These are phyloP conservation scores for Thymelicus lineola DNA, from an alignment of 2,888 invertebrate species.

Conservation along the genomic window DNA sequence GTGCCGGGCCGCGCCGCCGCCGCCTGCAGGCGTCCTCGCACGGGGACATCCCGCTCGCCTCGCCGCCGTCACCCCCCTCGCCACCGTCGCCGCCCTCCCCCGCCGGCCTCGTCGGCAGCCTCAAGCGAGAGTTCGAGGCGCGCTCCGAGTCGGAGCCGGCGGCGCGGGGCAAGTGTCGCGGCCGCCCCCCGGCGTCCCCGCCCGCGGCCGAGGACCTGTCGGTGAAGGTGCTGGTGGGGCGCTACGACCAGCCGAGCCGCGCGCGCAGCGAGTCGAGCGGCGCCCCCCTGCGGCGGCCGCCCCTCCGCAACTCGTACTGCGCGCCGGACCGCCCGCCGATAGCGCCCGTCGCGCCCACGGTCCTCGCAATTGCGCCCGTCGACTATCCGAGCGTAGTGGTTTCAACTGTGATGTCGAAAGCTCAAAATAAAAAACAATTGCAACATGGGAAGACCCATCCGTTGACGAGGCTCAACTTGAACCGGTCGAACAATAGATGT, in stretches of 20 bases:
- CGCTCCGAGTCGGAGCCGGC: constrained; percentile 60
- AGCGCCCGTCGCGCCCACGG: constrained; percentile 65
- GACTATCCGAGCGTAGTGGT: constrained; percentile 86
- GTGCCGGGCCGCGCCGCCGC: constrained; percentile 71
- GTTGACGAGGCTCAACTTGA: constrained; percentile 92
- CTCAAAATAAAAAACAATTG: constrained; percentile 91
- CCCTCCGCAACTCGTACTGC: constrained; percentile 56
- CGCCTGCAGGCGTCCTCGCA: constrained; percentile 71
- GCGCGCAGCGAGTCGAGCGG: constrained; percentile 54
- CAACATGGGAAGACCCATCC: constrained; percentile 98
- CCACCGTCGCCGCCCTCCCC: constrained; percentile 87
- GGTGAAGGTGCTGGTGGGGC: constrained; percentile 90
- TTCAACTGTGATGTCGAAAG: constrained; percentile 89
- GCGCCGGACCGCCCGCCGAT: constrained; percentile 66
- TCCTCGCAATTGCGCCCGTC: constrained; percentile 67
- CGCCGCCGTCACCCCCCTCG: constrained; percentile 59
- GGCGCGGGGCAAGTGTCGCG: constrained; percentile 52
- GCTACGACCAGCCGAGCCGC: constrained; percentile 59
- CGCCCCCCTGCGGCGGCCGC: constrained; percentile 45
- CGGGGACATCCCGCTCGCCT: constrained; percentile 71
- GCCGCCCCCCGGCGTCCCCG: constrained; percentile 50
- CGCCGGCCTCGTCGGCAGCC: constrained; percentile 92
- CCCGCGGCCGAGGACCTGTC: constrained; percentile 74
- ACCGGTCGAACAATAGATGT: constrained; percentile 88
- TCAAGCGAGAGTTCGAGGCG: constrained; percentile 95